Evolutionary conservation across 2,888 invertebrate genomes (phyloP).

Genomic region (Dione vanillae): DNA sequence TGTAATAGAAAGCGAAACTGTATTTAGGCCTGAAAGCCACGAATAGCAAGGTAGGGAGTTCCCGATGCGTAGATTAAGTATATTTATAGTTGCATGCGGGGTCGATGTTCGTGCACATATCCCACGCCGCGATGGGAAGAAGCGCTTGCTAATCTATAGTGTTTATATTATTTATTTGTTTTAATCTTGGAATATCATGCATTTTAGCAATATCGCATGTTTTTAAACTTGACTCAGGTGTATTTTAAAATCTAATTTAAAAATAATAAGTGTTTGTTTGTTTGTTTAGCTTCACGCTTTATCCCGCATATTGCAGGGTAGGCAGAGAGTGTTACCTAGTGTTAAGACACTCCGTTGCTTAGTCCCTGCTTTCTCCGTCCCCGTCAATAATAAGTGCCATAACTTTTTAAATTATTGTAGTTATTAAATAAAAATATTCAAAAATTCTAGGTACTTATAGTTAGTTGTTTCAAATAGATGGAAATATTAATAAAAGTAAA

Average conservation of each 20-base stretch:
- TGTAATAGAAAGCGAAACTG: constrained; percentile 37
- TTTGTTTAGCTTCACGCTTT: too few species aligned
- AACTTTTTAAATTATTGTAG: not conserved
- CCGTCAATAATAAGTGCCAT: too few species aligned
- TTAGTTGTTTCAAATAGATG: too few species aligned
- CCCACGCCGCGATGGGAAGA: constrained; percentile 69
- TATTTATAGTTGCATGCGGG: constrained; percentile 80
- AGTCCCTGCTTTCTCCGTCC: too few species aligned
- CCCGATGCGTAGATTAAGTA: constrained; percentile 68
- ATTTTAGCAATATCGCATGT: not conserved
- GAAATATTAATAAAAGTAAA: too few species aligned
- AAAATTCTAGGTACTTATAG: too few species aligned
- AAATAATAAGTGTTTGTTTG: too few species aligned
- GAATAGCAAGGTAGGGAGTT: constrained; percentile 53
- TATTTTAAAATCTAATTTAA: too few species aligned
- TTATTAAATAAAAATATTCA: not conserved
- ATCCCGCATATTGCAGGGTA: too few species aligned
- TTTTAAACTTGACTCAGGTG: too few species aligned
- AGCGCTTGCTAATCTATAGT: constrained; percentile 39
- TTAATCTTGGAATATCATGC: not conserved
- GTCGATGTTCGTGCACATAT: constrained; percentile 75
- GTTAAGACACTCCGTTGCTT: too few species aligned
- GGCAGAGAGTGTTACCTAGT: too few species aligned
- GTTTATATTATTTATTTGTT: constrained; percentile 3
- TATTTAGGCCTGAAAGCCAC: constrained; percentile 47